These are phyloP conservation scores for Cancer borealis DNA, from an alignment of 2,888 invertebrate genomes.

Conservation along the genomic window DNA sequence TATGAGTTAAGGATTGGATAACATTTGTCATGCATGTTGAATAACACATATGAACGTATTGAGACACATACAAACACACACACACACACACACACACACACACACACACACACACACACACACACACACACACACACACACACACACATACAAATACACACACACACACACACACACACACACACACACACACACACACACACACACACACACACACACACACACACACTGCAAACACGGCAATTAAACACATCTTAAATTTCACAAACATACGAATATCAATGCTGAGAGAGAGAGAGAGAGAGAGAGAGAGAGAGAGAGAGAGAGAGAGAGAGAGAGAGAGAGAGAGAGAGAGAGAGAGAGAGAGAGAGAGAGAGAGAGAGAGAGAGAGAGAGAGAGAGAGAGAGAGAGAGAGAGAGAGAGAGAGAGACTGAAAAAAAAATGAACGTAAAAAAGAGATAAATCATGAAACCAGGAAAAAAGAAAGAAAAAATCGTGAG, in stretches of 20 bases:
- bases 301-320: slow-evolving; percentile 50
- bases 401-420: slow-evolving; percentile 39
- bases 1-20: slow-evolving; percentile 8
- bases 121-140: no score
- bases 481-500: not conserved
- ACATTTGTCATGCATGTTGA: not conserved
- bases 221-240: no score
- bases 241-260: not conserved
- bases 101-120: no score
- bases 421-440: not conserved
- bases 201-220: no score
- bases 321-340: slow-evolving; percentile 52
- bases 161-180: not conserved
- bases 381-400: slow-evolving; percentile 30
- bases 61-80: not conserved
- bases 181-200: no score
- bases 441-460: not conserved
- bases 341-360: not conserved
- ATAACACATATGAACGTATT: not conserved
- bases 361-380: slow-evolving; percentile 1
- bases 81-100: no score
- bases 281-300: slow-evolving; percentile 36
- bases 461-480: not conserved
- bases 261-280: not conserved
- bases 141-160: no score